A percentile compares a stretch with the other conserved stretches of the same genome.
Evolutionary conservation across 2,888 invertebrate species (phyloP).

Genomic region (Trachelus stipa): DNA sequence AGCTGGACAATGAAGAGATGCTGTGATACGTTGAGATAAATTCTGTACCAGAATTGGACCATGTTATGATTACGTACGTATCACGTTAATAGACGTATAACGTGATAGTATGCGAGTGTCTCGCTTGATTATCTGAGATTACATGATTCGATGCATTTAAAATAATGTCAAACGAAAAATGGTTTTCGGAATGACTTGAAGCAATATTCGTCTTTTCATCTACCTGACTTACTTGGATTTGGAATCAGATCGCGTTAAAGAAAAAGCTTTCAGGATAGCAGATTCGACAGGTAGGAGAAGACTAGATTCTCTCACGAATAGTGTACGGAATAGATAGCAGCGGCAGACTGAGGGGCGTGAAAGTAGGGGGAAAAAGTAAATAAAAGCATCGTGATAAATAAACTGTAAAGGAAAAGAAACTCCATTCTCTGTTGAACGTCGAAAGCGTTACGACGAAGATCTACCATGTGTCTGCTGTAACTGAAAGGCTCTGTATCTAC

Average conservation of each 20-base stretch:
- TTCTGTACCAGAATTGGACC: too few species aligned
- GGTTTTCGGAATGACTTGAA: not conserved
- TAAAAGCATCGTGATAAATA: not conserved
- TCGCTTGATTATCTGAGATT: not conserved
- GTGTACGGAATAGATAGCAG: not conserved
- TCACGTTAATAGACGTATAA: not conserved
- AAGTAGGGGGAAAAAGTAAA: not conserved
- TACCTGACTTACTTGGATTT: not conserved
- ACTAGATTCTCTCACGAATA: not conserved
- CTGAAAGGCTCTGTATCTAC: not conserved
- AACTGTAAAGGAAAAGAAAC: not conserved
- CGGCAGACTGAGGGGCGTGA: not conserved
- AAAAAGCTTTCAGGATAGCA: not conserved
- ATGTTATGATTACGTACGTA: not conserved
- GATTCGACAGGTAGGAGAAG: not conserved
- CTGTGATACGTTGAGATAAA: not conserved
- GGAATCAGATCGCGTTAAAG: not conserved
- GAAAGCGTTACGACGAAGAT: not conserved
- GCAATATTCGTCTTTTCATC: not conserved
- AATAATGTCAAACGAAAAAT: not conserved
- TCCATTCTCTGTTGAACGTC: not conserved
- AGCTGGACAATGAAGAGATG: not conserved
- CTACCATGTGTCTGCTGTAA: not conserved
- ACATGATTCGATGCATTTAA: not conserved
- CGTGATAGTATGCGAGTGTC: not conserved